Base-by-base conservation (phyloP, 2,888 invertebrate species). In the Patella ulyssiponensis region DNA sequence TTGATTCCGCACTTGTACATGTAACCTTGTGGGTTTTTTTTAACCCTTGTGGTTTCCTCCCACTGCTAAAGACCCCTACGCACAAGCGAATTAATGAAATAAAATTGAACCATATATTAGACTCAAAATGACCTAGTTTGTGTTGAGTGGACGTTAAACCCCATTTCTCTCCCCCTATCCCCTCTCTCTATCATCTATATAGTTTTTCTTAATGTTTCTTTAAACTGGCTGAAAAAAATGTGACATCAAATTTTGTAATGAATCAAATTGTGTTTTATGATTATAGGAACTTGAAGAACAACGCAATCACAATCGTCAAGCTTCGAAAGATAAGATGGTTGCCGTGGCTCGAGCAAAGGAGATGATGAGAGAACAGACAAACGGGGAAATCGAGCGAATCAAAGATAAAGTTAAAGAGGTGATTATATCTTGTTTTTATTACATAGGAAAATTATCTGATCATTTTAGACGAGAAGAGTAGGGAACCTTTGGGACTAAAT, bases 271-370 rank as follows among this genome's bases (percentile, higher is more conserved):
- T 44, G 44, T 44, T 44, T 44, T 44, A 44, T 44, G 5, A 44
- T 79, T 79, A 2, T 83, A 90, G 90, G 90, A 91, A 77, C 81
- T 91, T 75, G 90, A 91, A 75, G 89, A 89, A 51, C 83, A 86
- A 71, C 78, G 85, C 27, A 79, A 83, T 14, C 84, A 85, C 75
- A 87, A 84, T 72, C 85, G 88, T 44, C 85, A 88, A 74, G 83
- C 84, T 0, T 81, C 85, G 77, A 87, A 88, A 74, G 90, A 91
- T 74, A 89, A 88, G 74, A 81, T 89, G 78, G 75, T 86, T 27
- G 89, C 90, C 7, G 86, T 90, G 64, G 87, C 87, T 74, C 82
- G 87, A 71, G 87, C 88, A 53, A 90, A 88, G 80, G 90, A 90
- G 33, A 79, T 83, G 77, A 85, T 88, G 77, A 85, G 86, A 73